Conservation (phyloP, 2,113 vertebrate species). For the Triplophysa dalaica region DNA sequence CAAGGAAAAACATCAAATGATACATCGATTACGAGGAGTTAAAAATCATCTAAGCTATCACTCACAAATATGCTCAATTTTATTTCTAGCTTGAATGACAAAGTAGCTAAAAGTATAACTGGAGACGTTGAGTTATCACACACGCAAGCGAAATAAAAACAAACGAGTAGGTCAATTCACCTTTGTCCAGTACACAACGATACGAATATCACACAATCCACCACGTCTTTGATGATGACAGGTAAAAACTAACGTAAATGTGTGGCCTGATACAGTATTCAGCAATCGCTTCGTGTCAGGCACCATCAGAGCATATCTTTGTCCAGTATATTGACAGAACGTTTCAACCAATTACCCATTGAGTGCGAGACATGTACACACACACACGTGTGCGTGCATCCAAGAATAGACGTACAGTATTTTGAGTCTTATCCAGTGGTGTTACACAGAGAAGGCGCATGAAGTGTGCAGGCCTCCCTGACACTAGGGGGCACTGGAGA, state of each 20-base stretch:
- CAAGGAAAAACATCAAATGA: conserved; percentile 1
- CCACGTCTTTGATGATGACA: conserved; percentile 59
- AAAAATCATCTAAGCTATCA: conserved; percentile 20
- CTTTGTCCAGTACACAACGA: conserved; percentile 78
- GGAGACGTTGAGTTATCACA: conserved; percentile 60
- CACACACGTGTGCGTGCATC: conserved; percentile 27
- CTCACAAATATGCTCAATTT: not conserved
- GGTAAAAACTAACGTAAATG: conserved; percentile 60
- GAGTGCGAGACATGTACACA: conserved; percentile 51
- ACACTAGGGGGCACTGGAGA: conserved; percentile 57
- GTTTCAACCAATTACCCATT: conserved; percentile 66
- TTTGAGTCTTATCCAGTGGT: conserved; percentile 75
- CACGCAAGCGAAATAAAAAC: conserved; percentile 44
- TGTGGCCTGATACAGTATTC: conserved; percentile 57
- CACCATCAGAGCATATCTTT: conserved; percentile 67
- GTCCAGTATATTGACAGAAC: conserved; percentile 75
- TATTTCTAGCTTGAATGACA: conserved; percentile 26
- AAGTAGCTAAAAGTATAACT: conserved; percentile 7
- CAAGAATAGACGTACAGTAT: conserved; percentile 55
- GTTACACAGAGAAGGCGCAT: conserved; percentile 64
- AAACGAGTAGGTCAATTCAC: conserved; percentile 75
- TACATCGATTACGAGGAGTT: conserved; percentile 15
- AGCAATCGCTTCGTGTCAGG: conserved; percentile 51
- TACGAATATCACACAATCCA: conserved; percentile 63
- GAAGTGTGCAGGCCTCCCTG: conserved; percentile 64